phyloP scores from a whole-genome alignment of 2,113 vertebrate genomes.

The Athene cunicularia region DNA sequence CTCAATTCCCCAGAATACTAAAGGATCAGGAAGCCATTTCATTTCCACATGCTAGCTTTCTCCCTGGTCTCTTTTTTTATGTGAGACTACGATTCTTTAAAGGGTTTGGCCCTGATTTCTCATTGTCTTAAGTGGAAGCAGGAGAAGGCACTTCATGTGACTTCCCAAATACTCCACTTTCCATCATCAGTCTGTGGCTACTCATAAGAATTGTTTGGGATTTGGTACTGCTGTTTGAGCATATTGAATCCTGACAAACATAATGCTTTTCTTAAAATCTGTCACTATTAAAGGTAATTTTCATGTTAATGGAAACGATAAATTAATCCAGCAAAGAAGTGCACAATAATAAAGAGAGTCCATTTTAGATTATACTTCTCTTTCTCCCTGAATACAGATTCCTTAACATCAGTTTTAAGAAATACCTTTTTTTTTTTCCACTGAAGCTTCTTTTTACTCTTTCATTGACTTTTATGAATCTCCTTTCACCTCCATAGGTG shows the following conservation, averaged over 20 bases:
- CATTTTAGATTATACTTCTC: background rate
- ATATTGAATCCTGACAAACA: background rate
- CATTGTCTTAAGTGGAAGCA: background rate
- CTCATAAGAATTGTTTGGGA: background rate
- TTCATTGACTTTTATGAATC: background rate
- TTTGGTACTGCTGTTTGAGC: background rate
- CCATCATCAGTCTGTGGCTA: background rate
- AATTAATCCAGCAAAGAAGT: background rate
- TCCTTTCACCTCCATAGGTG: background rate
- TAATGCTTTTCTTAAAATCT: background rate
- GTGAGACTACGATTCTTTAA: background rate
- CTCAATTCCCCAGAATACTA: background rate
- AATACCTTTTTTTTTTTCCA: background rate
- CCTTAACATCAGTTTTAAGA: background rate
- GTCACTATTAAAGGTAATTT: background rate
- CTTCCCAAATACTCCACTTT: background rate
- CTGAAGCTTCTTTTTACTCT: background rate
- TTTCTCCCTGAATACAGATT: background rate
- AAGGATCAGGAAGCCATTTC: background rate
- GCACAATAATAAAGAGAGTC: background rate
- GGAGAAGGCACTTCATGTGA: background rate
- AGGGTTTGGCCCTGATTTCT: background rate
- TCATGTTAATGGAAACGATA: background rate
- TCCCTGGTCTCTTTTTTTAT: background rate
- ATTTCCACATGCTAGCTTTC: background rate